Evolutionary conservation across 2,113 vertebrate genomes (phyloP).

Genomic region (Hippocampus mohnikei): DNA sequence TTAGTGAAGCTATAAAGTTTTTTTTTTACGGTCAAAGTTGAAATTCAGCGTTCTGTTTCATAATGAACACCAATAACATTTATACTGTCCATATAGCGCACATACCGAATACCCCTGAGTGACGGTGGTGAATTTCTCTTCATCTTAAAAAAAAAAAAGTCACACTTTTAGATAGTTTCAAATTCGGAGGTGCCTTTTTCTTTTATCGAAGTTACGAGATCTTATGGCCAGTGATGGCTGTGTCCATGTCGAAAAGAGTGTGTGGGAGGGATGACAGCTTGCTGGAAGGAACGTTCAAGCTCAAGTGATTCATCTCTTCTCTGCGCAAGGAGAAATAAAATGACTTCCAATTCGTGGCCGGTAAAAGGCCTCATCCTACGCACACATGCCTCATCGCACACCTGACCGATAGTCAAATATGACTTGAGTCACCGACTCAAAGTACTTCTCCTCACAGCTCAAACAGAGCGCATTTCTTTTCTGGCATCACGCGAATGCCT

Average conservation of each 20-base stretch:
- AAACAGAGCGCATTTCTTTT: neutral
- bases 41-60: too few species aligned
- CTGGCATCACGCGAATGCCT: slow-evolving; percentile 14
- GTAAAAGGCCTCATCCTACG: slow-evolving; percentile 46
- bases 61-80: too few species aligned
- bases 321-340: slow-evolving; percentile 35
- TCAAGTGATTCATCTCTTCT: slow-evolving; percentile 55
- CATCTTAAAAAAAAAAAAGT: neutral
- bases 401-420: slow-evolving; percentile 27
- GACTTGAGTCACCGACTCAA: slow-evolving; percentile 23
- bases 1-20: too few species aligned
- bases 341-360: slow-evolving; percentile 50
- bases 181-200: neutral
- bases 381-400: slow-evolving; percentile 25
- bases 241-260: slow-evolving; percentile 43
- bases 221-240: slow-evolving; percentile 17
- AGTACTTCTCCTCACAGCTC: slow-evolving; percentile 7
- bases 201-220: slow-evolving; percentile 14
- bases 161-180: neutral
- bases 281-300: slow-evolving; percentile 54
- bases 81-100: too few species aligned
- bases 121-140: too few species aligned
- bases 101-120: too few species aligned
- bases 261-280: slow-evolving; percentile 61
- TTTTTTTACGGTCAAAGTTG: too few species aligned